Conservation (phyloP, 2,888 invertebrate species). For the Eristalinus aeneus region DNA sequence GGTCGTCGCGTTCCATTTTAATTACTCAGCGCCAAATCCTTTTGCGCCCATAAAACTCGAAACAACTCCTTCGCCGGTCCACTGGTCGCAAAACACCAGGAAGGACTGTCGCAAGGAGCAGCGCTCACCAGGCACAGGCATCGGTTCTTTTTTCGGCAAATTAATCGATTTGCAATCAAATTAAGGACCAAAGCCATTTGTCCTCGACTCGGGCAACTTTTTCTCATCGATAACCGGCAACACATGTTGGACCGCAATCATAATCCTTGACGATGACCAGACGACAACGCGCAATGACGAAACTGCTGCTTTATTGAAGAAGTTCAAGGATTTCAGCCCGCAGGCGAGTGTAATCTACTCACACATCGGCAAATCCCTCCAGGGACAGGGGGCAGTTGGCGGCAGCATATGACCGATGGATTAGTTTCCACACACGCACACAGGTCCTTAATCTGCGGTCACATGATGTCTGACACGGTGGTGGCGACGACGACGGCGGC, state of each 20-base stretch:
- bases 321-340: slow-evolving; percentile 38
- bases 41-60: background rate
- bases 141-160: background rate
- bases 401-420: slow-evolving; percentile 12
- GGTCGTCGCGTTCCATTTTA: background rate
- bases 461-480: slow-evolving; percentile 47
- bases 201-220: background rate
- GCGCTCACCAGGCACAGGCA: background rate
- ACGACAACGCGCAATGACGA: slow-evolving; percentile 1
- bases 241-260: slow-evolving; percentile 18
- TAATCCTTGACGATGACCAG: slow-evolving; percentile 39
- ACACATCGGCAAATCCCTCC: slow-evolving; percentile 14
- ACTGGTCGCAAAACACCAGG: background rate
- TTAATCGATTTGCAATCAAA: slow-evolving; percentile 31
- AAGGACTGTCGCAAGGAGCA: background rate
- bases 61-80: background rate
- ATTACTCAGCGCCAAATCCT: background rate
- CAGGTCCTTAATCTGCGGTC: slow-evolving; percentile 49
- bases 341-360: slow-evolving; percentile 14
- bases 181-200: slow-evolving; percentile 21
- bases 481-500: background rate
- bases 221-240: background rate
- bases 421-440: slow-evolving; percentile 4
- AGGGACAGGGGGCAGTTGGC: background rate
- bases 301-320: slow-evolving; percentile 38